phyloP scores from a whole-genome alignment of 2,113 vertebrate species.

The Channa maculata region DNA sequence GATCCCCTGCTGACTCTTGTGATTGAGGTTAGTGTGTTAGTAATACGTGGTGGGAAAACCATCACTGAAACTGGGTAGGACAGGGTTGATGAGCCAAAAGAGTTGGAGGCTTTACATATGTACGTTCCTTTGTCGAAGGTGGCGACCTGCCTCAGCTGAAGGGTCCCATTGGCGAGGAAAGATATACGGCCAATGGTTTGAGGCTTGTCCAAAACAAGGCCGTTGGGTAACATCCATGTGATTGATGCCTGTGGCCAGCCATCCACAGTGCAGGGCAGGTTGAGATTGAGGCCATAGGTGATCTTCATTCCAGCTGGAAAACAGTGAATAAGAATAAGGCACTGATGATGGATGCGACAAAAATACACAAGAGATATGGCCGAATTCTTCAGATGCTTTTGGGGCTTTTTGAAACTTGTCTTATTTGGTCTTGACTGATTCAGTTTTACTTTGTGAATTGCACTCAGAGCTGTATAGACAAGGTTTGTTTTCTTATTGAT shows the following conservation, averaged over 20 bases:
- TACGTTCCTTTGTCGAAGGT: constrained; percentile 84
- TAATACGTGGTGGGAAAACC: constrained; percentile 83
- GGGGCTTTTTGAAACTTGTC: neutral
- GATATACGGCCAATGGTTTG: constrained; percentile 75
- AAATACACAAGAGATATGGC: neutral
- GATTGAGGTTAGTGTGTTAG: constrained; percentile 73
- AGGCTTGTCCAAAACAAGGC: constrained; percentile 79
- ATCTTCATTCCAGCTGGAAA: constrained; percentile 77
- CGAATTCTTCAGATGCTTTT: too few species aligned
- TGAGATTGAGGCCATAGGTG: constrained; percentile 78
- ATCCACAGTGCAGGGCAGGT: constrained; percentile 80
- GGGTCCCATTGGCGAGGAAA: constrained; percentile 80
- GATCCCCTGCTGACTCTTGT: constrained; percentile 76
- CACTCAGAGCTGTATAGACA: too few species aligned
- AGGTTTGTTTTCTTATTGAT: too few species aligned
- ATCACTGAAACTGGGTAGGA: constrained; percentile 83
- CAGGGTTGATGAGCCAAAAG: constrained; percentile 78
- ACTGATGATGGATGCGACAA: neutral
- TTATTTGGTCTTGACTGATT: neutral
- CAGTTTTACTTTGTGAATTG: too few species aligned
- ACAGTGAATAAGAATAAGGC: neutral
- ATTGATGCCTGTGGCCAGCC: constrained; percentile 81
- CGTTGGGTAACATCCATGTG: constrained; percentile 84
- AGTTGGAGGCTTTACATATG: constrained; percentile 81
- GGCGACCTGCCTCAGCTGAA: constrained; percentile 77